A percentile compares a stretch with the other conserved stretches of the same genome.
Evolutionary conservation across 2,888 invertebrate species (phyloP).

Genomic region (Pemphredon lugubris): DNA sequence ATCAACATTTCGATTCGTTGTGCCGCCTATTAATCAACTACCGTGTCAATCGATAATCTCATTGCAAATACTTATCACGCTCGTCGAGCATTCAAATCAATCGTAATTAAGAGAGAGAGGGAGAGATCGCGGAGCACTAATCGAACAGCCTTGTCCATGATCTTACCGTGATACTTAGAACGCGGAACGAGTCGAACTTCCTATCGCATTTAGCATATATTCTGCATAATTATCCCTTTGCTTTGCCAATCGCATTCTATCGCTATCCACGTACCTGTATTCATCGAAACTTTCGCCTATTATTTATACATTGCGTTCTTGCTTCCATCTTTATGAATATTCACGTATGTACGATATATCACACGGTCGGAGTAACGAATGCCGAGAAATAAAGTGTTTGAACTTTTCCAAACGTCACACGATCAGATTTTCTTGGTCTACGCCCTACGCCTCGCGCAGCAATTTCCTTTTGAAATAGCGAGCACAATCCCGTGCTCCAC

Average conservation of each 20-base stretch:
- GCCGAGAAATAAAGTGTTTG: neutral
- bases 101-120: constrained; percentile 35
- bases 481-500: constrained; percentile 52
- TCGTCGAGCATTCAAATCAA: constrained; percentile 2
- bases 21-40: too few species aligned
- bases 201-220: constrained; percentile 11
- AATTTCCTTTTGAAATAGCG: constrained; percentile 55
- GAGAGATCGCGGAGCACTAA: constrained; percentile 29
- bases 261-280: too few species aligned
- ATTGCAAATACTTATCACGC: too few species aligned
- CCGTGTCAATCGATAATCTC: too few species aligned
- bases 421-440: constrained; percentile 22
- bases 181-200: constrained; percentile 25
- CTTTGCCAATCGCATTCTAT: constrained; percentile 1
- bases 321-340: neutral
- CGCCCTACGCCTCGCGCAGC: constrained; percentile 33
- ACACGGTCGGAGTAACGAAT: neutral
- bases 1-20: too few species aligned
- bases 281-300: constrained; percentile 1
- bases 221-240: constrained; percentile 12
- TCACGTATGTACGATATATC: neutral
- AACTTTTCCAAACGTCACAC: neutral
- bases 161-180: constrained; percentile 29
- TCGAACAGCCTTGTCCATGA: constrained; percentile 42
- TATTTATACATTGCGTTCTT: neutral